Evolutionary conservation across 2,113 vertebrate genomes (phyloP), one percentile per base, ranked within the genome.

Genomic region (Pygoscelis antarcticus): DNA sequence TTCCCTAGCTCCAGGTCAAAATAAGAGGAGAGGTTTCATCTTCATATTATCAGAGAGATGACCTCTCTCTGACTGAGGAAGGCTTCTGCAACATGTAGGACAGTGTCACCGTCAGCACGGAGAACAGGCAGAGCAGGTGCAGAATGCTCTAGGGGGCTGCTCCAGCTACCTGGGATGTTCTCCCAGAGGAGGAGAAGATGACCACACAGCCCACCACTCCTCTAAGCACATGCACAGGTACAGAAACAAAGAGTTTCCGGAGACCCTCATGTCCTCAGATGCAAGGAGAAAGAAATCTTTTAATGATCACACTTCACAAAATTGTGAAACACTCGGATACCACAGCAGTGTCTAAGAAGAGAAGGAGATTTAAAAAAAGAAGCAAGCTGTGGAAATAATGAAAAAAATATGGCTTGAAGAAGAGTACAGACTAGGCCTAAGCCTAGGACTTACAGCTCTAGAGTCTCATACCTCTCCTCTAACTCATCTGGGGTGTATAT

Each of bases 1-100:
- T 90, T 87, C 65, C 21, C 52, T 76, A 57, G 60, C 79, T 88
- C n/a, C 13, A 15, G 66, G 83, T 81, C 88, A 84, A 93, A 90
- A 74, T 55, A 75, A 92, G 75, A 90, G 49, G n/a, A 75, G 42
- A 19, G 40, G 11, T 92, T 89, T 78, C 23, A 84, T 92, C 42
- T 87, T 82, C 18, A 13, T 64, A 16, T 64, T 81, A 26, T 52
- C 40, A 82, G 47, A 68, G 26, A 47, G 25, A 16, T 32, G 47
- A 71, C 58, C 68, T 65, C 26, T 55, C 30, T 62, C 21, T 61
- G 42, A 36, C 34, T 52, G 66, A 65, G 20, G 8, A 49, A 44
- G 34, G 34, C 30, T 93, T 79, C 66, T 69, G 49, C 42, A 88
- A 64, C 44, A 26, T 1, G 1, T 15, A 32, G 52, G 27, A 65